Evolutionary conservation across 2,113 vertebrate genomes (phyloP), one percentile per base, ranked within the genome.

Genomic region (Numenius arquata): DNA sequence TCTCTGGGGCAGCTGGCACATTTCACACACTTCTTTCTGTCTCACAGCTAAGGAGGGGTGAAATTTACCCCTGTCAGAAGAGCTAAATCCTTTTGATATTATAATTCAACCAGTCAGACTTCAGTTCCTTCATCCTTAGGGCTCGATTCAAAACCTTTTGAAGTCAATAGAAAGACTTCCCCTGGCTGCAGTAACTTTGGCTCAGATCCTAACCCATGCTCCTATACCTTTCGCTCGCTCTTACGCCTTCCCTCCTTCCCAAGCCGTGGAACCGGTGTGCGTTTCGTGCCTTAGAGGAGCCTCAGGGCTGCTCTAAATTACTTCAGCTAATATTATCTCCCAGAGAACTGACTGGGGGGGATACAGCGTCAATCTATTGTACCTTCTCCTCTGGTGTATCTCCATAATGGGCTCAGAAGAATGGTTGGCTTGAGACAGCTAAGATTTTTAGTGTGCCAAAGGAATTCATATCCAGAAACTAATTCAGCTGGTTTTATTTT

Each of bases 141-240:
- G 84, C 90, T 96, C 91, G 86, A 93, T 78, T 93, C 80, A 91
- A 96, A 96, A 70, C 53, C 87, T 90, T 95, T 88, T 96, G 95
- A 96, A 94, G 88, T 93, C 77, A 92, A 89, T 3, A 93, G 66
- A 81, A 93, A 92, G 90, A 76, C 50, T 88, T 81, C 65, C 68
- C 83, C 86, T 63, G 56, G 93, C 80, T 96, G 83, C 88, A 87
- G 61, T 10, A 79, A 75, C 80, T 72, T 90, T 92, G 90, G 88
- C 94, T 94, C 86, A 21, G 80, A 61, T 89, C 80, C 84, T 79
- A 89, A 95, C 52, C 68, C 32, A 9, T 25, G 65, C 30, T 81
- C 76, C 73, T 34, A 21, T 34, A 88, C 73, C 90, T 91, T 92
- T 95, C 67, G 59, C 62, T 94, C 70, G 82, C 41, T 70, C 65